Base-by-base conservation (phyloP, 1,140 invertebrate genomes). In the Eubasilissa regina region DNA sequence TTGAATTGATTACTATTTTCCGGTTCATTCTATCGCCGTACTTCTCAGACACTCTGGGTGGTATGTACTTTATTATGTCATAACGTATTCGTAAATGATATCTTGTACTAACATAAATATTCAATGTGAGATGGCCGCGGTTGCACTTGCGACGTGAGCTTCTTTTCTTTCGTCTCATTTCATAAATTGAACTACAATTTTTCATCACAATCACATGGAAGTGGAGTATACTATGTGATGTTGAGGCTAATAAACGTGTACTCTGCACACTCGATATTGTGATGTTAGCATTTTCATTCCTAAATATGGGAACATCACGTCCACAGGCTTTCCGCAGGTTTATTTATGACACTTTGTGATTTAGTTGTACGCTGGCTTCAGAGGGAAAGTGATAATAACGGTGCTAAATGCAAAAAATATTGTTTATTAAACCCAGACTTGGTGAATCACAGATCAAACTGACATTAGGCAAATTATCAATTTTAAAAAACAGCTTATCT, bases 371-470 rank as follows among this genome's bases (percentile, higher is more conserved):
- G 43, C 62, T 44, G 62, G 43, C 66, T 70, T 70, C 66, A 25
- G 66, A 70, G 11, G 66, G 66, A 70, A 66, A 70, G 66, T 70
- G 66, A 70, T 70, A 70, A 13, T 70, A 25, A 70, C 66, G 66
- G 66, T 70, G 66, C 66, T 70, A 70, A 48, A 13, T 70, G 66
- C 66, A 53, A 70, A n/a, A n/a, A n/a, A 35, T 70, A 70, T 70
- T 25, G 64, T 47, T 48, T 68, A 47, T 17, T 35, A 13, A 56
- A 56, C n/a, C n/a, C n/a, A 56, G n/a, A 56, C 15, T 35, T 35
- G 25, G 25, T 35, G 25, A 35, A 35, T 1, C 6, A 35, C 25
- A 35, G 25, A 35, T 35, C 55, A 58, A 21, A 58, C 55, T 15
- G 11, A 19, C 55, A 58, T 11, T 58, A 15, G 21, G 25, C 4